Percentiles rank a stretch among this genome's conserved stretches.
Conservation (phyloP, 2,113 vertebrate species). For the Propithecus coquereli region DNA sequence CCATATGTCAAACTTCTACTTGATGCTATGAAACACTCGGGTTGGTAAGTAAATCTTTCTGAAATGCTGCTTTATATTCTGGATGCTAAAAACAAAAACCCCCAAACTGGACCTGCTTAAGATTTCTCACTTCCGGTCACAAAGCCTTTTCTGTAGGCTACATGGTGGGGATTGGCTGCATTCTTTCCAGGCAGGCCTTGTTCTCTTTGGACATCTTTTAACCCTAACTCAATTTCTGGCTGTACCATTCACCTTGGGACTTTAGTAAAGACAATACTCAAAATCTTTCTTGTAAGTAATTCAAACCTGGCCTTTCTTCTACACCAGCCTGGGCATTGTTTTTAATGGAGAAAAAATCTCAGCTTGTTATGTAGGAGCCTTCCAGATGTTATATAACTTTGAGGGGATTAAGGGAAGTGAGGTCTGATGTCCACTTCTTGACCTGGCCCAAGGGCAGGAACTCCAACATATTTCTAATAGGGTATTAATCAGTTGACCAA, state of each 20-base stretch:
- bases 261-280: neutral
- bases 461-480: neutral
- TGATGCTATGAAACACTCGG: slow-evolving; percentile 93
- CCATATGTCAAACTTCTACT: slow-evolving; percentile 94
- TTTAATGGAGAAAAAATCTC: neutral
- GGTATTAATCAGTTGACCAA: neutral
- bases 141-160: neutral
- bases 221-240: neutral
- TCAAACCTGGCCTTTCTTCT: neutral
- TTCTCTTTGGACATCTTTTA: neutral
- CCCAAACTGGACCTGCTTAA: neutral
- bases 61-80: neutral
- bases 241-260: neutral
- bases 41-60: slow-evolving; percentile 88
- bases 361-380: neutral
- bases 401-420: neutral
- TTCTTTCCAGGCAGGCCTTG: neutral
- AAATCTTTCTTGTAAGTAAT: neutral
- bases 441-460: neutral
- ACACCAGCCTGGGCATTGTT: neutral
- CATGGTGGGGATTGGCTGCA: neutral
- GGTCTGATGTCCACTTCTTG: neutral
- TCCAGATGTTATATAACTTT: neutral
- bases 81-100: neutral
- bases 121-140: neutral